phyloP scores from a whole-genome alignment of 1,140 invertebrate genomes.

The Leptestheria dahalacensis region DNA sequence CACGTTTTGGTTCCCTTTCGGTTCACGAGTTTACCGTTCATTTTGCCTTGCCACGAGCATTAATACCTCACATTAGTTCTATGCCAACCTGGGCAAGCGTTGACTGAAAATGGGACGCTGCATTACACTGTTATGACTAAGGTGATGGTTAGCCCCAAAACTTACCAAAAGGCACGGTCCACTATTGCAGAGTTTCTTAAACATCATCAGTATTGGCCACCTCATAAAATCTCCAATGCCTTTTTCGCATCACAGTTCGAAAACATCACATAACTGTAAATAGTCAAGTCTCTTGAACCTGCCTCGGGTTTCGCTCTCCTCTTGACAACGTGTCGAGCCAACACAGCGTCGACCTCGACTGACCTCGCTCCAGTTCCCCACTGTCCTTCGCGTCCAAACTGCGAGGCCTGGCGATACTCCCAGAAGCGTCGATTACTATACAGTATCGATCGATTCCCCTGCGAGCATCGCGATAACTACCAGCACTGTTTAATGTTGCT shows the following conservation, averaged over 20 bases:
- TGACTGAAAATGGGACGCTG: too few species aligned
- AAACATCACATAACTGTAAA: background rate
- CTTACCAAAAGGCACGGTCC: constrained; percentile 12
- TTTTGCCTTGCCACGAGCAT: too few species aligned
- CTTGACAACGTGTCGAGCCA: background rate
- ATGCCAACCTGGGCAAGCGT: too few species aligned
- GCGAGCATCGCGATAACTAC: background rate
- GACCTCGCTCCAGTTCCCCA: background rate
- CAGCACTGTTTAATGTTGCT: background rate
- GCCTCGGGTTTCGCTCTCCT: too few species aligned
- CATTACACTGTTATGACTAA: background rate
- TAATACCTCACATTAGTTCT: too few species aligned
- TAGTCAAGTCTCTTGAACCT: background rate
- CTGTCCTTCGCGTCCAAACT: background rate
- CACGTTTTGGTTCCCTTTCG: too few species aligned
- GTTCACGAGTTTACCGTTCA: too few species aligned
- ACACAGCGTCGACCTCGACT: constrained; percentile 2
- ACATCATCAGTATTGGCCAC: constrained; percentile 2
- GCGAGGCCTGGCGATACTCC: background rate
- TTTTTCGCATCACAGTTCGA: background rate
- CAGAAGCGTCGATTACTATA: background rate
- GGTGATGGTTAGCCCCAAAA: background rate
- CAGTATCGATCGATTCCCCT: background rate
- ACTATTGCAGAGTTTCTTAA: constrained; percentile 11
- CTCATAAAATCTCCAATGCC: background rate